Evolutionary conservation across 2,888 invertebrate species (phyloP).

Genomic region (Hydrotaea diabolus): DNA sequence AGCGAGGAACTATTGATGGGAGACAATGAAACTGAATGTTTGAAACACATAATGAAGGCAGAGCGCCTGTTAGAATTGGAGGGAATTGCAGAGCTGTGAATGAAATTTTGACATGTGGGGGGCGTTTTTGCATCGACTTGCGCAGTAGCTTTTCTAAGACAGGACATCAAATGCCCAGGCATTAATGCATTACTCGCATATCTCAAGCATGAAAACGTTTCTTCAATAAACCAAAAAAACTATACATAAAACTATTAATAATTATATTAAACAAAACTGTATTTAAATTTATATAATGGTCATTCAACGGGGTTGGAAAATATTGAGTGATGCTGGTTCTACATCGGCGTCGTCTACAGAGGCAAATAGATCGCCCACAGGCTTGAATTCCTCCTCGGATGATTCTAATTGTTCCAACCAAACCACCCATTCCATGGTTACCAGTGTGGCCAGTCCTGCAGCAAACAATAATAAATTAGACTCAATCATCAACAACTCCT

Average conservation of each 20-base stretch:
- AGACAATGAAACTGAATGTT: background rate
- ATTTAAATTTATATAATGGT: slow-evolving; percentile 74
- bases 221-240: background rate
- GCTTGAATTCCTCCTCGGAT: slow-evolving; percentile 78
- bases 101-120: background rate
- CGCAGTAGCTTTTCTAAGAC: slow-evolving; percentile 6
- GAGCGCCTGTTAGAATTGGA: slow-evolving; percentile 42
- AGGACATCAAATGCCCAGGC: background rate
- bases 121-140: slow-evolving; percentile 8
- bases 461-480: slow-evolving; percentile 53
- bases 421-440: slow-evolving; percentile 78
- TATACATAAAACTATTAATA: background rate
- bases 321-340: slow-evolving; percentile 74
- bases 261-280: background rate
- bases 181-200: background rate
- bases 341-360: slow-evolving; percentile 71
- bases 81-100: slow-evolving; percentile 19
- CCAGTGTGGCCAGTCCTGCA: slow-evolving; percentile 71
- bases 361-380: slow-evolving; percentile 74
- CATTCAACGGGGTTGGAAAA: slow-evolving; percentile 80
- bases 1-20: background rate
- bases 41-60: slow-evolving; percentile 12
- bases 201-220: background rate
- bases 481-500: slow-evolving; percentile 3
- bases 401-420: slow-evolving; percentile 80